phyloP scores from a whole-genome alignment of 2,888 invertebrate species.

The Tupiocoris notatus region DNA sequence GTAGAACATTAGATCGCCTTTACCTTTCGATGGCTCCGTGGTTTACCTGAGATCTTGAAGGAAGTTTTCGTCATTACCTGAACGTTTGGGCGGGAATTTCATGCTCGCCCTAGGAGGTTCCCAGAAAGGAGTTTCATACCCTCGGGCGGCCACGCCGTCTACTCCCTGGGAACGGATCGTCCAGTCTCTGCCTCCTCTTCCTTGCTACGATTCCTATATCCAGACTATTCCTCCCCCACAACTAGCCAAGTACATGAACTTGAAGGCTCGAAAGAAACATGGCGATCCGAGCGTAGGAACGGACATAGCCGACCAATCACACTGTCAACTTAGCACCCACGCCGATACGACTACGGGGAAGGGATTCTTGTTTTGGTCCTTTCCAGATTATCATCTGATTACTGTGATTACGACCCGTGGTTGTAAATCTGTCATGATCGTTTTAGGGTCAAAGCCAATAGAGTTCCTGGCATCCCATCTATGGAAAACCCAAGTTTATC shows the following conservation, averaged over 20 bases:
- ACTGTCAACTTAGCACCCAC: conserved; percentile 30
- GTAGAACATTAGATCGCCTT: no score
- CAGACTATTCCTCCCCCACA: background rate
- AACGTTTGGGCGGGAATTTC: conserved; percentile 29
- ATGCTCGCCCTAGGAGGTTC: conserved; percentile 34
- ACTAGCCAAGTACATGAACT: no score
- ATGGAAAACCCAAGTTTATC: no score
- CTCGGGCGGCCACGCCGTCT: conserved; percentile 29
- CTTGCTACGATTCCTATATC: conserved; percentile 12
- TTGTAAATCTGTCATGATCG: no score
- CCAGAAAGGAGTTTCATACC: conserved; percentile 29
- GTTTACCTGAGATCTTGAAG: conserved; percentile 7
- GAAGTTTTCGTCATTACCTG: conserved; percentile 33
- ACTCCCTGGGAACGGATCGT: conserved; percentile 25
- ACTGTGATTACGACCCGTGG: conserved; percentile 23
- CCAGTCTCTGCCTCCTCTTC: background rate
- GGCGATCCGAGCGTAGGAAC: no score
- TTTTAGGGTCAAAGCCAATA: no score
- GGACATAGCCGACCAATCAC: conserved; percentile 9
- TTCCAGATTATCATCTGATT: no score
- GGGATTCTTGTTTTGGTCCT: no score
- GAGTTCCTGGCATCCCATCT: no score
- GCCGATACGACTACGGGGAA: background rate
- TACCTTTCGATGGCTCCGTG: background rate
- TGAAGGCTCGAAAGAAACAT: no score